Evolutionary conservation across 2,888 invertebrate genomes (phyloP).

Genomic region (Pyrocoelia pectoralis): DNA sequence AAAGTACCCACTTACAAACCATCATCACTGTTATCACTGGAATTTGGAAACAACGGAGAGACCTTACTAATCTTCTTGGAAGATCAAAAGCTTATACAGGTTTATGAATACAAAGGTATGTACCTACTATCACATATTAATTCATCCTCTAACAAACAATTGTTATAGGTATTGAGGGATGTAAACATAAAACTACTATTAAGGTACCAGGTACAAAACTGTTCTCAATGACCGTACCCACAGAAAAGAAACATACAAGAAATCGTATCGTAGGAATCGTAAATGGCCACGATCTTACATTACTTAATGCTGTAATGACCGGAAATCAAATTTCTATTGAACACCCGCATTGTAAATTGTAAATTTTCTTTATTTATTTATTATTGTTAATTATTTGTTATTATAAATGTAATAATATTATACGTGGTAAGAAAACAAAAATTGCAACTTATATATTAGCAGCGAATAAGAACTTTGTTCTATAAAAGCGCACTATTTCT

Average conservation of each 20-base stretch:
- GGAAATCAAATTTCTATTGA: constrained; percentile 53
- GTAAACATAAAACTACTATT: constrained; percentile 54
- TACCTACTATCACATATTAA: too few species aligned
- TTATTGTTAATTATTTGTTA: not conserved
- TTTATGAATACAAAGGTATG: constrained; percentile 62
- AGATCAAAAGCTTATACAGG: constrained; percentile 52
- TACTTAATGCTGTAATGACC: constrained; percentile 60
- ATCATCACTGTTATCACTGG: constrained; percentile 58
- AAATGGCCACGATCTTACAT: constrained; percentile 52
- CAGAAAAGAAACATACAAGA: constrained; percentile 39
- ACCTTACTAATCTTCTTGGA: constrained; percentile 63
- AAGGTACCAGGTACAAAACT: constrained; percentile 54
- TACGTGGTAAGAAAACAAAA: not conserved
- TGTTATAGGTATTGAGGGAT: constrained; percentile 54
- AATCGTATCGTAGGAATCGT: constrained; percentile 55
- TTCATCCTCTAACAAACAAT: constrained; percentile 1
- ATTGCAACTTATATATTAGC: not conserved
- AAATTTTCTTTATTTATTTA: constrained; percentile 12
- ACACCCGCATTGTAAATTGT: constrained; percentile 44
- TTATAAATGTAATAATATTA: constrained; percentile 1
- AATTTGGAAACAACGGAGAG: constrained; percentile 58
- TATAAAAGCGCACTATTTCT: constrained; percentile 62
- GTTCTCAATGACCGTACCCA: constrained; percentile 52
- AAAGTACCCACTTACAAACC: constrained; percentile 62
- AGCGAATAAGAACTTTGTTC: constrained; percentile 47